phyloP scores from a whole-genome alignment of 2,888 invertebrate species.

The Nephrotoma flavescens region DNA sequence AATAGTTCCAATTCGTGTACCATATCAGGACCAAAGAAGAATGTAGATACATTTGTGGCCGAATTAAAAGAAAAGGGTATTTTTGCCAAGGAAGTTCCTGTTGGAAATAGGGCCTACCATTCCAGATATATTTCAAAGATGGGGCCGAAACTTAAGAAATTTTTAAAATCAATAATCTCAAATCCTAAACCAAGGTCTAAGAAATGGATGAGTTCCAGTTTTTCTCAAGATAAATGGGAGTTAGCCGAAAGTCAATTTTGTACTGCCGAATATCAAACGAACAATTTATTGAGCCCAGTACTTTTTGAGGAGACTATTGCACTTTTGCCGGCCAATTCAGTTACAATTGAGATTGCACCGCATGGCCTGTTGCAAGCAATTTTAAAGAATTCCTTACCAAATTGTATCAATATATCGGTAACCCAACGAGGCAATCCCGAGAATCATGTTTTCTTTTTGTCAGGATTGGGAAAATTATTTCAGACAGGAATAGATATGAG shows the following conservation, averaged over 20 bases:
- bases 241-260: constrained; percentile 40
- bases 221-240: constrained; percentile 57
- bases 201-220: constrained; percentile 77
- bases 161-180: constrained; percentile 47
- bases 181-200: constrained; percentile 48
- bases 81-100: constrained; percentile 71
- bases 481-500: constrained; percentile 60
- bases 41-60: constrained; percentile 48
- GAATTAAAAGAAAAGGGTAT: constrained; percentile 53
- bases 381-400: constrained; percentile 41
- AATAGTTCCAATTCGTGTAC: constrained; percentile 76
- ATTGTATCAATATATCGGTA: constrained; percentile 40
- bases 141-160: constrained; percentile 49
- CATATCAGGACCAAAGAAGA: constrained; percentile 68
- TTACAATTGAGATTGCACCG: constrained; percentile 54
- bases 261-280: constrained; percentile 81
- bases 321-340: constrained; percentile 44
- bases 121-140: constrained; percentile 62
- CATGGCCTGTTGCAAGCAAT: constrained; percentile 53
- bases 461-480: constrained; percentile 45
- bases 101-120: constrained; percentile 82
- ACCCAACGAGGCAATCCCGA: constrained; percentile 42
- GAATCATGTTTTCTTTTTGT: constrained; percentile 27
- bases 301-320: constrained; percentile 46
- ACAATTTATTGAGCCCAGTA: constrained; percentile 52